Base-by-base conservation (phyloP, 2,113 vertebrate species). In the Cyanoderma ruficeps region DNA sequence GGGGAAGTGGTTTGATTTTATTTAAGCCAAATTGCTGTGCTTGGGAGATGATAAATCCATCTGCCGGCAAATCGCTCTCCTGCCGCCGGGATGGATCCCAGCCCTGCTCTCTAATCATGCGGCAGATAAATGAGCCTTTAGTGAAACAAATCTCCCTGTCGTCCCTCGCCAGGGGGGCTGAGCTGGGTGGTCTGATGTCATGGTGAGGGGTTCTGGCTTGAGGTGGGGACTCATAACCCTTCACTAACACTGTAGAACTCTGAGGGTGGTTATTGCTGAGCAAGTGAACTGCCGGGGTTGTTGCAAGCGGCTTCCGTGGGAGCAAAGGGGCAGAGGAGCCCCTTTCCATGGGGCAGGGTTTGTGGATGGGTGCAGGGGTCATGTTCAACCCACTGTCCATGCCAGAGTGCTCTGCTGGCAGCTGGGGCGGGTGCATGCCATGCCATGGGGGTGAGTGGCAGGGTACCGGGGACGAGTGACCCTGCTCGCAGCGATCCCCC, bases 21-120 rank as follows among this genome's bases (percentile, higher is more conserved):
- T 94, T 96, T 95, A 96, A 97, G 94, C 93, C 93, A 95, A 96
- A 95, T 96, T 94, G 96, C 96, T 93, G 72, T 89, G 90, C 95
- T 90, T 87, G 87, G 79, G 86, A 94, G 90, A 95, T 92, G 95
- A 96, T 95, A 95, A 97, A 97, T 97, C 94, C 95, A 96, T 97
- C 96, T 89, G 91, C 87, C 56, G 80, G 92, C 95, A 83, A 92
- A 95, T 87, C 50, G 19, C 86, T 93, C 91, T 95, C 87, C 93
- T 50, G 92, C 69, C 6, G 3, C 89, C 6, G 1, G 94, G 49
- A 93, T 85, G 88, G 89, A 94, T 96, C 89, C 80, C 61, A 89
- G 87, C 94, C 41, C 64, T 56, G 91, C 69, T 85, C 77, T 95
- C 85, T 91, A 93, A 90, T 95, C 31, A 17, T 15, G 50, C 50